Conservation (phyloP, 1,140 invertebrate species). For the Muscidifurax raptorellus region DNA sequence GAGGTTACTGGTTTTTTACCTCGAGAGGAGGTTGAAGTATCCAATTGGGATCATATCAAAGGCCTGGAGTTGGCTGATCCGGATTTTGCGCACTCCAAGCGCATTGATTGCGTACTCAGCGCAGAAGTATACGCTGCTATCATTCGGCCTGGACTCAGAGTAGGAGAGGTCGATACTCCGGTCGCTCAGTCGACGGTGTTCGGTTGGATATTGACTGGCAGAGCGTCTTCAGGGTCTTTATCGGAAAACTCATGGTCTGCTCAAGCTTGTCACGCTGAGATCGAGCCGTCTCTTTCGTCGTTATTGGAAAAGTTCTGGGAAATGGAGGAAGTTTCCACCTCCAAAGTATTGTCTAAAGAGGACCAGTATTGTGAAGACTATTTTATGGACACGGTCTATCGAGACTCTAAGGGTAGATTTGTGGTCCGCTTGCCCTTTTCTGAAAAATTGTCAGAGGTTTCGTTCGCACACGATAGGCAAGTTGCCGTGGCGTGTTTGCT, state of each 20-base stretch:
- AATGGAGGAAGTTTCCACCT: neutral
- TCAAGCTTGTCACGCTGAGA: no score
- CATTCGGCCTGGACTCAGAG: neutral
- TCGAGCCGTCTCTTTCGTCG: no score
- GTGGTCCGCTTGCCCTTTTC: neutral
- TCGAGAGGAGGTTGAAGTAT: neutral
- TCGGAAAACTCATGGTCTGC: neutral
- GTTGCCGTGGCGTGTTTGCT: neutral
- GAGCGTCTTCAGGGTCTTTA: neutral
- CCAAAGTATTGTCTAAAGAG: neutral
- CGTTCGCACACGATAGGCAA: neutral
- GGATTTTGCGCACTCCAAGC: neutral
- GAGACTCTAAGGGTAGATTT: neutral
- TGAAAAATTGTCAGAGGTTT: neutral
- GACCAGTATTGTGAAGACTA: neutral
- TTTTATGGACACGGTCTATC: neutral
- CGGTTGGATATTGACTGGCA: neutral
- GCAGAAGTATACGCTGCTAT: neutral
- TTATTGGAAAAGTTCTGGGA: no score
- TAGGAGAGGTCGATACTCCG: neutral
- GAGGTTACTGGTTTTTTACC: neutral
- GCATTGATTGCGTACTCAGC: neutral
- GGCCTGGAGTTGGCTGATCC: neutral
- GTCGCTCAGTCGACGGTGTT: neutral
- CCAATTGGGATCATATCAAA: neutral